phyloP scores from a whole-genome alignment of 2,888 invertebrate species.

The Macrophya annulata region DNA sequence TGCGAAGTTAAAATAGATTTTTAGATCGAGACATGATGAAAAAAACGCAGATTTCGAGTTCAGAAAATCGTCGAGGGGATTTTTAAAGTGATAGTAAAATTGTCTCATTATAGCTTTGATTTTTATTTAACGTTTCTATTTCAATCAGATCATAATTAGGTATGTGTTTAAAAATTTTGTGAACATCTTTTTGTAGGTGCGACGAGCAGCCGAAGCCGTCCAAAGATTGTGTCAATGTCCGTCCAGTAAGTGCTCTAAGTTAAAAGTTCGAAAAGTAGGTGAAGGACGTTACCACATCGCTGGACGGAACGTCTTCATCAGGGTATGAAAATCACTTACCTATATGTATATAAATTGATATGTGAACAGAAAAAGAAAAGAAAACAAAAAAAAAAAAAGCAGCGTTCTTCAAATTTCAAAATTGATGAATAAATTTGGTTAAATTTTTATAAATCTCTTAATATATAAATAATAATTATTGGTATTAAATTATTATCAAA shows the following conservation, averaged over 20 bases:
- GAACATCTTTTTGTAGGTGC: conserved; percentile 67
- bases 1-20: no score
- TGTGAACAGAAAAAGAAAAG: not conserved
- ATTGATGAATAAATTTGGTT: not conserved
- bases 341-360: not conserved
- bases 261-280: conserved; percentile 90
- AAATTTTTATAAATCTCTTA: not conserved
- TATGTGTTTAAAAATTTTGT: not conserved
- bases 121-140: not conserved
- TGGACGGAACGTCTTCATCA: conserved; percentile 92
- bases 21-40: no score
- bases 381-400: not conserved
- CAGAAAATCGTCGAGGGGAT: no score
- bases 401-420: not conserved
- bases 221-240: conserved; percentile 89
- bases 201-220: conserved; percentile 84
- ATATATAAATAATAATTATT: not conserved
- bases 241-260: conserved; percentile 86
- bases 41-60: no score
- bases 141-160: not conserved
- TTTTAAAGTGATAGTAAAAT: no score
- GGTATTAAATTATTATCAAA: not conserved
- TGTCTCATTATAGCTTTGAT: not conserved
- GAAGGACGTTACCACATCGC: conserved; percentile 94
- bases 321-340: conserved; percentile 82